These are phyloP conservation scores for Meteorus colon DNA, from an alignment of 2,888 invertebrate species.

Conservation along the genomic window DNA sequence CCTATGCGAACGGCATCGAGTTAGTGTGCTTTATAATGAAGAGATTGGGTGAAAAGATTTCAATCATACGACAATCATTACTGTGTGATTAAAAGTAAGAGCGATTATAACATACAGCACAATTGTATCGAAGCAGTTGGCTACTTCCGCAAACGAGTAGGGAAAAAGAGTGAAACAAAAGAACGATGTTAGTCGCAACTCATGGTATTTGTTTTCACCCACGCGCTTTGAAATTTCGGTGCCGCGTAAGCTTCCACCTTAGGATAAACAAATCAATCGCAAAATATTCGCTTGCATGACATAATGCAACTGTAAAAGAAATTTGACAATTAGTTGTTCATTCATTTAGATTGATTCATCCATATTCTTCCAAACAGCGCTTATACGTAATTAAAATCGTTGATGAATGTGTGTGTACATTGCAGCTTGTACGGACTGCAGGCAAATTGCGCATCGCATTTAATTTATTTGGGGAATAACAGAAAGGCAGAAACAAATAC, in stretches of 20 bases:
- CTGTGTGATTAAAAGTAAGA: slow-evolving; percentile 45
- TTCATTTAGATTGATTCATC: background rate
- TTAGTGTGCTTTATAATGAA: background rate
- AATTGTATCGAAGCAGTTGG: background rate
- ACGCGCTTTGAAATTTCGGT: slow-evolving; percentile 24
- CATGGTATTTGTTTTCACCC: slow-evolving; percentile 22
- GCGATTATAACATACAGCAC: slow-evolving; percentile 36
- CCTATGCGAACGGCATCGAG: background rate
- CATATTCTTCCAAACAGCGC: background rate
- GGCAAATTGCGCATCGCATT: background rate
- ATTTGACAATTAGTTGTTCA: background rate
- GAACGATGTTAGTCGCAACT: background rate
- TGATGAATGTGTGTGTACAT: background rate
- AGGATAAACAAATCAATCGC: background rate
- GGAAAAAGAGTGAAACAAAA: background rate
- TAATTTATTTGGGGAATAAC: background rate
- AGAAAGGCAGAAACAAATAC: background rate
- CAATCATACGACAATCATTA: slow-evolving; percentile 45
- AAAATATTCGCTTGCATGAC: background rate
- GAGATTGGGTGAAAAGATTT: background rate
- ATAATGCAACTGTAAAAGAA: background rate
- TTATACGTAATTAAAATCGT: background rate
- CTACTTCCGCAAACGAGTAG: slow-evolving; percentile 23
- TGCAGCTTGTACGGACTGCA: background rate
- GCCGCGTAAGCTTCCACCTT: background rate